Evolutionary conservation across 23 tunicate species (phyloP).

Genomic region (Trididemnum clinides): DNA sequence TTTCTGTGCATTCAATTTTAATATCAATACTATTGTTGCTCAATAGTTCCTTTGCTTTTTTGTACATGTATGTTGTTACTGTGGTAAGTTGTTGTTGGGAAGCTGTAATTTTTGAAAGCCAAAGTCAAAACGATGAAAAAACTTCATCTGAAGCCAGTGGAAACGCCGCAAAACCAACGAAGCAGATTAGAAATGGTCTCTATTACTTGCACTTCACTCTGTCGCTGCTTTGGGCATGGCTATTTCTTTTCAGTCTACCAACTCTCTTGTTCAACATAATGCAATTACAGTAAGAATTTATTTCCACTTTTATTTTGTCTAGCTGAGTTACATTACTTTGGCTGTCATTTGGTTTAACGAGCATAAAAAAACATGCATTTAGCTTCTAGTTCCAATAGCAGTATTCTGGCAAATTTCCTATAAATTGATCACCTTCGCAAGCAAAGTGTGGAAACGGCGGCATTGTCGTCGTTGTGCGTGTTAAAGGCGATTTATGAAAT

Average conservation of each 20-base stretch:
- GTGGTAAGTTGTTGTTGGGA: background rate
- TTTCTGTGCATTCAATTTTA: conserved; percentile 39
- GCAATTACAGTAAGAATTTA: background rate
- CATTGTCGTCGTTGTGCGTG: too few species aligned
- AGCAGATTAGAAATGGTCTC: background rate
- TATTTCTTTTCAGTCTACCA: conserved; percentile 37
- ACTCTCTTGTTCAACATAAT: background rate
- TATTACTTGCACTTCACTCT: conserved; percentile 11
- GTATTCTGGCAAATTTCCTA: too few species aligned
- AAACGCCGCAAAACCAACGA: conserved; percentile 15
- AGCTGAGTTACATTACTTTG: too few species aligned
- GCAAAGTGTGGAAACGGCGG: too few species aligned
- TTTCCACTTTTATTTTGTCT: too few species aligned
- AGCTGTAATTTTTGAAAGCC: background rate
- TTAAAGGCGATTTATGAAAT: too few species aligned
- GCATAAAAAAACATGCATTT: too few species aligned
- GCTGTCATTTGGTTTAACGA: too few species aligned
- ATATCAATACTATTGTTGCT: conserved; percentile 22
- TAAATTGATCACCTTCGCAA: too few species aligned
- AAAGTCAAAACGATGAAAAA: background rate
- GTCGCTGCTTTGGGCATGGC: conserved; percentile 50
- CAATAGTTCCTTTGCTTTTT: conserved; percentile 46
- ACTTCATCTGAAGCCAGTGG: background rate
- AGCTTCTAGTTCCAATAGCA: too few species aligned
- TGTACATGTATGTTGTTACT: conserved; percentile 46